Base-by-base conservation (phyloP, 2,113 vertebrate genomes). In the Apteryx mantelli region DNA sequence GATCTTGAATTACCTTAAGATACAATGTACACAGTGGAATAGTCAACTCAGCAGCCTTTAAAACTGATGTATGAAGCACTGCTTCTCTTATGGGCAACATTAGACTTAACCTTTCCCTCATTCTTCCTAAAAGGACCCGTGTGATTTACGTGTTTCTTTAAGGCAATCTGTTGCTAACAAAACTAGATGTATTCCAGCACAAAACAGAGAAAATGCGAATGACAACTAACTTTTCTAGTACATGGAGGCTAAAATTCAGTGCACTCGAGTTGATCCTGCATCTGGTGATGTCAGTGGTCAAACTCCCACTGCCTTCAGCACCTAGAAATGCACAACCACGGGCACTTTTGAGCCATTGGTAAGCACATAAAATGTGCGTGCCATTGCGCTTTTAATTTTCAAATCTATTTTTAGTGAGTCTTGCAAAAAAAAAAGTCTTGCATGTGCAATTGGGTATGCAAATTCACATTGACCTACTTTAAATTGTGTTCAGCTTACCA, bases 391-490 rank as follows among this genome's bases (percentile, higher is more conserved):
- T 89, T 79, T 30, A 55, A 24, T 65, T 92, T 89, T 71, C 74
- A 86, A 75, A 52, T 76, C 25, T 50, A 40, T 4, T 85, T 96
- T 81, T 83, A 82, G 53, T 0, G 1, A 86, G 21, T 64, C n/a
- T 55, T 30, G 11, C 34, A 69, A 70, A 79, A 93, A 71, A 36
- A 28, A 12, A 40, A 22, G 26, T 30, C 53, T 69, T n/a, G 22
- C 1, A 1, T 36, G 6, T 64, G 60, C 55, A 93, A 38, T n/a
- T 68, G 50, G 55, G 68, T 34, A 64, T 71, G 86, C 61, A 91
- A 86, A 95, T 92, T 75, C 58, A 81, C 10, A 48, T 22, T 79
- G 69, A 94, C 38, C 46, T 73, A 78, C 65, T 95, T 93, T 13
- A 84, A 88, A 84, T 36, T 71, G n/a, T 52, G 91, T 88, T 68